A percentile compares a stretch with the other conserved stretches of the same genome.
phyloP scores from a whole-genome alignment of 1,140 invertebrate genomes.

The Calliphora vicina region DNA sequence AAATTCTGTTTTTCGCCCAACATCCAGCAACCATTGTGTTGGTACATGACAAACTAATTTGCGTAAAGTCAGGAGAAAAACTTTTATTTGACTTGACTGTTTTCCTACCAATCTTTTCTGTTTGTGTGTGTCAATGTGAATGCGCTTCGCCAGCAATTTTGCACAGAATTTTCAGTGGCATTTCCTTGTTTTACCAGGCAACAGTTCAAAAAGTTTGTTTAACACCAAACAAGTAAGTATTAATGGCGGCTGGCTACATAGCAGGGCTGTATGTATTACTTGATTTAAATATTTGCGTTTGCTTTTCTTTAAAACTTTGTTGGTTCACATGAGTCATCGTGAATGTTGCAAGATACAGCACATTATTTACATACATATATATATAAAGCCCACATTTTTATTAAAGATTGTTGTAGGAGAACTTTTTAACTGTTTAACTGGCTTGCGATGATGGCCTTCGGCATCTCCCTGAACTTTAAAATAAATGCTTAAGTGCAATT shows the following conservation, averaged over 20 bases:
- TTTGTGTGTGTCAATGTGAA: too few species aligned
- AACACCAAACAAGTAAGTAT: not conserved
- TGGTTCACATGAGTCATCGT: not conserved
- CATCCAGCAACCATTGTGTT: not conserved
- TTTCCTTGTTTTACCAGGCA: not conserved
- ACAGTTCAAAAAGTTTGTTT: not conserved
- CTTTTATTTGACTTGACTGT: not conserved
- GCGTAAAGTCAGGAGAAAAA: not conserved
- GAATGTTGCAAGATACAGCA: not conserved
- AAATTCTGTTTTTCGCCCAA: not conserved
- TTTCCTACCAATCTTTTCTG: too few species aligned
- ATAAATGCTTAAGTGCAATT: not conserved
- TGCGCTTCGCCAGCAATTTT: too few species aligned
- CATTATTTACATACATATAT: too few species aligned
- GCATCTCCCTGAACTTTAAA: not conserved
- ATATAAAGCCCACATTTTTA: not conserved
- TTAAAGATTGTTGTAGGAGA: not conserved
- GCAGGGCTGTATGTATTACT: too few species aligned
- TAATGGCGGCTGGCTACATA: too few species aligned
- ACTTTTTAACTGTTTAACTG: not conserved
- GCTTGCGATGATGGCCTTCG: not conserved
- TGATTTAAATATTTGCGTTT: not conserved
- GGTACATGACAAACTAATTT: conserved; percentile 6
- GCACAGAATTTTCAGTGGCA: not conserved
- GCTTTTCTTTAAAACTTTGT: not conserved